Base-by-base conservation (phyloP, 2,797 vertebrate genomes). In the Urophycis tenuis region DNA sequence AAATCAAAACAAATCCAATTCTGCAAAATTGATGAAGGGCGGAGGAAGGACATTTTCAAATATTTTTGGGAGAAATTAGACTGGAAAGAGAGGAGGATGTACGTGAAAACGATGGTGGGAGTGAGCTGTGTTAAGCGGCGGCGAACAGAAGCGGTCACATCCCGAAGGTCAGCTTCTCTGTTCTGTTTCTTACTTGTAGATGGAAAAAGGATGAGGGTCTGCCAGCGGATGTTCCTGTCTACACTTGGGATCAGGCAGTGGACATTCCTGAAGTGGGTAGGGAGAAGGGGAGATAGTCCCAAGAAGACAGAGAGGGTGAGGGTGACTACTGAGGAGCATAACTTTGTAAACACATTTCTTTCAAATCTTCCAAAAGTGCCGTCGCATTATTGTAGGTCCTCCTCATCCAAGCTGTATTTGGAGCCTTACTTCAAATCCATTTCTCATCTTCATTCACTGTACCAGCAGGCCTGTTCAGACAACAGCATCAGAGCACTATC, bases 161-260 rank as follows among this genome's bases (percentile, higher is more conserved):
- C n/a, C n/a, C n/a, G n/a, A n/a, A n/a, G n/a, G n/a, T n/a, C n/a
- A n/a, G n/a, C n/a, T n/a, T n/a, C n/a, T n/a, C n/a, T n/a, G n/a
- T n/a, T n/a, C n/a, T n/a, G n/a, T n/a, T n/a, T n/a, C n/a, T n/a
- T n/a, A n/a, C n/a, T n/a, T n/a, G n/a, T n/a, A n/a, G n/a, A n/a
- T n/a, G n/a, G n/a, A n/a, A n/a, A n/a, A n/a, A n/a, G n/a, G n/a
- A n/a, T n/a, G n/a, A n/a, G n/a, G n/a, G n/a, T n/a, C n/a, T n/a
- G n/a, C n/a, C n/a, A n/a, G n/a, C 39, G 73, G n/a, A 74, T 74
- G 36, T 45, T 75, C 31, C 31, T 75, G 30, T 75, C 74, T n/a
- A 75, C 45, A 30, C 74, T 79, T 5, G 78, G 74, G 29, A 72
- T 75, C 6, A 79, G 64, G 74, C 73, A 79, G 67, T 72, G 74